Percentiles rank a stretch among this genome's conserved stretches.
These are phyloP conservation scores for Teleogryllus oceanicus DNA, from an alignment of 2,888 invertebrate genomes.

Conservation along the genomic window DNA sequence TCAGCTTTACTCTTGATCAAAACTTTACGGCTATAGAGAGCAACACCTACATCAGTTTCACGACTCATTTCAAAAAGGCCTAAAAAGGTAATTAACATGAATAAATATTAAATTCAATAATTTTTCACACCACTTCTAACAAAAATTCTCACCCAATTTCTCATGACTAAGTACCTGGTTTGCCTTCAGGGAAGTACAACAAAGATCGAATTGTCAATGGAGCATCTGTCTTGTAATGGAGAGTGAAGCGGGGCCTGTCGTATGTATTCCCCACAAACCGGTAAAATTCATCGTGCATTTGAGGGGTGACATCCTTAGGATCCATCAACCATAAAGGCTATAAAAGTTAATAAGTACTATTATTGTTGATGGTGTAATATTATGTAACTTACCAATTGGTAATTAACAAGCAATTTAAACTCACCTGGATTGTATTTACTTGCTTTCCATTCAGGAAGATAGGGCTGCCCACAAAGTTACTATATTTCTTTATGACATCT, in stretches of 20 bases:
- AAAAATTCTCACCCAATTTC: too few relatives aligned
- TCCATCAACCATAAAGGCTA: slow-evolving; percentile 92
- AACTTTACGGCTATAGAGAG: slow-evolving; percentile 88
- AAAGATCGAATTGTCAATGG: slow-evolving; percentile 88
- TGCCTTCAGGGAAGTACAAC: slow-evolving; percentile 90
- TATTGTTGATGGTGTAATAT: not conserved
- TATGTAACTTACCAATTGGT: too few relatives aligned
- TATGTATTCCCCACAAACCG: slow-evolving; percentile 79
- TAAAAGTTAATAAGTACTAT: slow-evolving; percentile 38
- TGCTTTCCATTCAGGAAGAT: slow-evolving; percentile 86
- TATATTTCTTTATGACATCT: slow-evolving; percentile 91
- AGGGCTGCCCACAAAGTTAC: slow-evolving; percentile 93
- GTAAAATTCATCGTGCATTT: slow-evolving; percentile 92
- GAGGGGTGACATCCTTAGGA: slow-evolving; percentile 76
- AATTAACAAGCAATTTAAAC: not conserved
- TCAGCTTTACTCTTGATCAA: slow-evolving; percentile 89
- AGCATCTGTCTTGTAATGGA: slow-evolving; percentile 91
- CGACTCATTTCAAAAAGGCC: slow-evolving; percentile 86
- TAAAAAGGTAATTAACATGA: slow-evolving; percentile 39
- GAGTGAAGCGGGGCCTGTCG: slow-evolving; percentile 81
- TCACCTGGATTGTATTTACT: slow-evolving; percentile 79
- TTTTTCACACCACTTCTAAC: not conserved
- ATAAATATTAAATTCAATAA: not conserved
- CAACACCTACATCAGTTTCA: slow-evolving; percentile 78
- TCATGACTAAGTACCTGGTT: slow-evolving; percentile 55